phyloP scores from a whole-genome alignment of 1,140 invertebrate genomes.

The Hypothenemus hampei region DNA sequence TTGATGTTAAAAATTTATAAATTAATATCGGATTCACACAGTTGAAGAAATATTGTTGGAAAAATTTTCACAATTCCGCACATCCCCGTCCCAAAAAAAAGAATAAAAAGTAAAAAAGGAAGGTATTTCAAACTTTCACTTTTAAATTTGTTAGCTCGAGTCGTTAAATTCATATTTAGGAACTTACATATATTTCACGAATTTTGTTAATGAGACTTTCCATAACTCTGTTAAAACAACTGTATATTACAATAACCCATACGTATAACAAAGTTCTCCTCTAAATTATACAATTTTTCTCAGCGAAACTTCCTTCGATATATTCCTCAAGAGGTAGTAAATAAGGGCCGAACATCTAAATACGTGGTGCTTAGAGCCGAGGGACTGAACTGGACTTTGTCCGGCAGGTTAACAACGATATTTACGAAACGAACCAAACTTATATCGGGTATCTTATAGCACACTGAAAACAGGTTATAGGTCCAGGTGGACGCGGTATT shows the following conservation, averaged over 20 bases:
- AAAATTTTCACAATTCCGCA: too few relatives aligned
- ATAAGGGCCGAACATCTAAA: constrained; percentile 27
- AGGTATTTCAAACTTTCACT: too few relatives aligned
- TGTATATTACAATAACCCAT: constrained; percentile 15
- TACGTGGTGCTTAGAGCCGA: constrained; percentile 24
- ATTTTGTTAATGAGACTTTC: constrained; percentile 2
- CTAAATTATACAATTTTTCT: constrained; percentile 24
- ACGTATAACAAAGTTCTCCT: constrained; percentile 8
- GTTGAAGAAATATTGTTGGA: too few relatives aligned
- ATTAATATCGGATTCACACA: too few relatives aligned
- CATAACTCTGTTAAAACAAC: constrained; percentile 11
- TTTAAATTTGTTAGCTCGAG: too few relatives aligned
- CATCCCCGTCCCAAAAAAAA: too few relatives aligned
- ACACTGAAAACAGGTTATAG: constrained; percentile 26
- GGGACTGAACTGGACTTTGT: constrained; percentile 28
- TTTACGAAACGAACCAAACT: constrained; percentile 20
- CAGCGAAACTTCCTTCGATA: constrained; percentile 22
- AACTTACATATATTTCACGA: too few relatives aligned
- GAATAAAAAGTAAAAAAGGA: too few relatives aligned
- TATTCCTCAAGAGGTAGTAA: constrained; percentile 30
- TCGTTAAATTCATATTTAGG: too few relatives aligned
- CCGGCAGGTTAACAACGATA: constrained; percentile 25
- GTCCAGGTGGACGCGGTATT: constrained; percentile 19
- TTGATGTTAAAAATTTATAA: too few relatives aligned
- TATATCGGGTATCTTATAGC: constrained; percentile 27